Evolutionary conservation across 2,113 vertebrate species (phyloP).

Genomic region (Murina feae): DNA sequence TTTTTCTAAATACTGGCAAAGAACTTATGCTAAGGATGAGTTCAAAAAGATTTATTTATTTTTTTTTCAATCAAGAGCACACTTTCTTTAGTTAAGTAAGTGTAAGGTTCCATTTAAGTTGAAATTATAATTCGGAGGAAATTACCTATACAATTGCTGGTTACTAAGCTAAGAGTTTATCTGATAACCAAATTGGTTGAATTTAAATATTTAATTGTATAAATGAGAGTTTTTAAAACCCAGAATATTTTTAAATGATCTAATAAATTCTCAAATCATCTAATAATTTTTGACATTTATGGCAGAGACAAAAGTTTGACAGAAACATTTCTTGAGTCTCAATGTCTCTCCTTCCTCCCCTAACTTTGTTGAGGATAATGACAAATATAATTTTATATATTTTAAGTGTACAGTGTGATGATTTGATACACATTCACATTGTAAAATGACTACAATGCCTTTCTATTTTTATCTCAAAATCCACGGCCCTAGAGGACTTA

Average conservation of each 20-base stretch:
- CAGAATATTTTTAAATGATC: not conserved
- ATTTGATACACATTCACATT: not conserved
- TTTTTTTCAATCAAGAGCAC: not conserved
- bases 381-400: not conserved
- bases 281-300: not conserved
- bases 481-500: not conserved
- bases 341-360: not conserved
- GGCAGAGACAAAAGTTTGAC: not conserved
- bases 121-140: constrained; percentile 36
- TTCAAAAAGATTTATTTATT: not conserved
- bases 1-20: not conserved
- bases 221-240: constrained; percentile 9
- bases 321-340: not conserved
- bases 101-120: not conserved
- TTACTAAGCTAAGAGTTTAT: constrained; percentile 10
- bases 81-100: not conserved
- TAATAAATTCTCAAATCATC: not conserved
- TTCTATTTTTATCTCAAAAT: not conserved
- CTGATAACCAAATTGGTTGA: not conserved
- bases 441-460: not conserved
- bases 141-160: not conserved
- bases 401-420: not conserved
- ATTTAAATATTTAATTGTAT: constrained; percentile 10
- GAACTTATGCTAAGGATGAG: not conserved
- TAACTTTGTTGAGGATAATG: not conserved